phyloP scores from a whole-genome alignment of 2,113 vertebrate genomes.

The Ictidomys tridecemlineatus region DNA sequence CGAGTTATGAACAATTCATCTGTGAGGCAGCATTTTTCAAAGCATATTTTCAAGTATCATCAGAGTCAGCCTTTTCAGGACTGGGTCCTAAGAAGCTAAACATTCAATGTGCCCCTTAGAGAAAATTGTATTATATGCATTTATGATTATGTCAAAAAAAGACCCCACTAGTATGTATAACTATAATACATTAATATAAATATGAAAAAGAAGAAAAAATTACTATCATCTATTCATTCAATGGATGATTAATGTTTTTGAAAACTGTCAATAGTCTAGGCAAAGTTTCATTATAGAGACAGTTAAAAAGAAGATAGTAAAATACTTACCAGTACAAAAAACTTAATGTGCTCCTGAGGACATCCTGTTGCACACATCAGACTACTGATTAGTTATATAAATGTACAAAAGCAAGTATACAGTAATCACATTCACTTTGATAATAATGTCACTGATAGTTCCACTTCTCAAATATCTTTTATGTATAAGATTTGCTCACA shows the following conservation, averaged over 20 bases:
- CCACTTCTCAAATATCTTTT: neutral
- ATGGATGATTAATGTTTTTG: no score
- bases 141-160: no score
- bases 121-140: no score
- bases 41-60: neutral
- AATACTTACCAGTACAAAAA: no score
- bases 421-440: neutral
- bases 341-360: neutral
- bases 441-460: neutral
- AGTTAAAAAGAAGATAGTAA: no score
- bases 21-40: constrained; percentile 21
- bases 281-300: no score
- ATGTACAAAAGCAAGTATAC: neutral
- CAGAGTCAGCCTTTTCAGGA: neutral
- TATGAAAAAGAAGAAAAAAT: no score
- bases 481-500: neutral
- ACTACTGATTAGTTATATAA: neutral
- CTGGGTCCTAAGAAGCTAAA: neutral
- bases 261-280: no score
- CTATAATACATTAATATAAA: no score
- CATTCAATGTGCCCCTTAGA: neutral
- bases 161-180: no score
- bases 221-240: no score
- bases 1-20: neutral
- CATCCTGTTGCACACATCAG: neutral